These are phyloP conservation scores for Argentina silus DNA, from an alignment of 2,797 vertebrate species.

Conservation along the genomic window DNA sequence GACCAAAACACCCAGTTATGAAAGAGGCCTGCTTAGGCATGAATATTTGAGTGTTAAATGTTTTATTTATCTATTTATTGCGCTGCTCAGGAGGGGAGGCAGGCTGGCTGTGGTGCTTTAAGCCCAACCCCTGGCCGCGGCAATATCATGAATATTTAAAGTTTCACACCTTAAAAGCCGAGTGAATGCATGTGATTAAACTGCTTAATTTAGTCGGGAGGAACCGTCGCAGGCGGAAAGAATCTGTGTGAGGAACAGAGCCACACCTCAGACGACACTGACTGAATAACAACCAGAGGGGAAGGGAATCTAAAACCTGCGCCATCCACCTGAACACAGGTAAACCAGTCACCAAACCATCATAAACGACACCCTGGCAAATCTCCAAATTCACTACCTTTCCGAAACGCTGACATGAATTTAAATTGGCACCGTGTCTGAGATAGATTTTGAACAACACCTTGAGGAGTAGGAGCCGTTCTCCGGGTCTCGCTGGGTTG, in stretches of 20 bases:
- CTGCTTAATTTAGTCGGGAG: conserved; percentile 25
- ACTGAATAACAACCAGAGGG: neutral
- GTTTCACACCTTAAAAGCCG: conserved; percentile 55
- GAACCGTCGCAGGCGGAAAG: conserved; percentile 1
- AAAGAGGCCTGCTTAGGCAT: conserved; percentile 42
- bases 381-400: neutral
- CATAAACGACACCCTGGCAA: neutral
- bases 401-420: conserved; percentile 9
- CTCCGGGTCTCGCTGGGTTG: conserved; percentile 26
- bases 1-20: conserved; percentile 46
- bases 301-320: neutral
- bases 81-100: conserved; percentile 53
- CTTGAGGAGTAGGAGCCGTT: conserved; percentile 1
- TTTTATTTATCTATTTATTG: conserved; percentile 69
- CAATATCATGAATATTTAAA: conserved; percentile 65
- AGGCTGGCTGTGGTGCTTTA: conserved; percentile 29
- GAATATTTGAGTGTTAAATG: conserved; percentile 68
- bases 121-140: conserved; percentile 54
- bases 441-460: conserved; percentile 22
- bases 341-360: conserved; percentile 14
- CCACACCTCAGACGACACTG: too few species aligned
- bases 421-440: conserved; percentile 30
- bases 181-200: conserved; percentile 45
- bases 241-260: too few species aligned
- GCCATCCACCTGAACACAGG: conserved; percentile 10